phyloP scores from a whole-genome alignment of 2,797 vertebrate genomes.

The Alfaro cultratus region DNA sequence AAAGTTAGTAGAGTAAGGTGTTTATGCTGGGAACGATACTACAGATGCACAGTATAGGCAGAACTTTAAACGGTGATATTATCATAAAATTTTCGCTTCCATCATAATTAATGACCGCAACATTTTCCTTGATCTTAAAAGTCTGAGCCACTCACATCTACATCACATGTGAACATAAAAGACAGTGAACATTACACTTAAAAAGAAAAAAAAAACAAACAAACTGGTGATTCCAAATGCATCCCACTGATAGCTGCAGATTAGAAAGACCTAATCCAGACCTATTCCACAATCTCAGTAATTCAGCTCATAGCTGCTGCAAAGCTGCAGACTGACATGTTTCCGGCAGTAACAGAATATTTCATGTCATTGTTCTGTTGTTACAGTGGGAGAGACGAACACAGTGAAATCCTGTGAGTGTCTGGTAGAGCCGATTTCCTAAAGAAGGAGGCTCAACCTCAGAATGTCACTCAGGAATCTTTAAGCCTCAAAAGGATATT shows the following conservation, averaged over 20 bases:
- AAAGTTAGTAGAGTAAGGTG: background rate
- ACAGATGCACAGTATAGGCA: background rate
- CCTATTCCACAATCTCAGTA: background rate
- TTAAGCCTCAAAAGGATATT: conserved; percentile 26
- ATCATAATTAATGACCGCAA: background rate
- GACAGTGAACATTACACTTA: background rate
- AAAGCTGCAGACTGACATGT: background rate
- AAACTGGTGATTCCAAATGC: background rate
- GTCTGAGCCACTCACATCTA: background rate
- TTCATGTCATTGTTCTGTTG: background rate
- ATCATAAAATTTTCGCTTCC: background rate
- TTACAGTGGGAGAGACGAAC: background rate
- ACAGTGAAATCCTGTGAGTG: background rate
- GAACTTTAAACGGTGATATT: background rate
- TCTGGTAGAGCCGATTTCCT: background rate
- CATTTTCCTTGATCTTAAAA: background rate
- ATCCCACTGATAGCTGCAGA: background rate
- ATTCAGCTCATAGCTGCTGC: background rate
- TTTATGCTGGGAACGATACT: background rate
- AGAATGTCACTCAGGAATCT: conserved; percentile 4
- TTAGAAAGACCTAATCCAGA: background rate
- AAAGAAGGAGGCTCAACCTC: conserved; percentile 7
- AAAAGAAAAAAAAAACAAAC: background rate
- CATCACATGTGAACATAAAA: background rate
- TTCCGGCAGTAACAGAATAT: background rate